These are phyloP conservation scores for Bufotes viridis DNA, from an alignment of 2,797 vertebrate species.

Conservation along the genomic window DNA sequence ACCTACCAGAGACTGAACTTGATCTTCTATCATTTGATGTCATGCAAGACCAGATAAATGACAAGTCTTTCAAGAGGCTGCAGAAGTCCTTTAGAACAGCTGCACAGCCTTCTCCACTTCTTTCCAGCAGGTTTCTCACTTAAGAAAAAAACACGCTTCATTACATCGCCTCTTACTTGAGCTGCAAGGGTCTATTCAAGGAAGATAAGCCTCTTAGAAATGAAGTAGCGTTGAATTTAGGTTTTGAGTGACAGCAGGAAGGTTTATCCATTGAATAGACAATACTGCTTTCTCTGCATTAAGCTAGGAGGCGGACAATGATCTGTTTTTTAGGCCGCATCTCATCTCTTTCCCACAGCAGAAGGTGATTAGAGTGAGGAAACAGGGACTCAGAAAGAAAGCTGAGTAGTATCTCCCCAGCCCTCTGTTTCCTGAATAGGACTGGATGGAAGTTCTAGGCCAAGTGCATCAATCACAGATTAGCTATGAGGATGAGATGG, in stretches of 20 bases:
- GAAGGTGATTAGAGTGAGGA: constrained; percentile 95
- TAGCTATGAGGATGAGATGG: constrained; percentile 82
- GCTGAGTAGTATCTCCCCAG: constrained; percentile 84
- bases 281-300: constrained; percentile 99
- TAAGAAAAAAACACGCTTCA: constrained; percentile 99
- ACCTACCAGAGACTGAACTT: constrained; percentile 82
- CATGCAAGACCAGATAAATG: constrained; percentile 95
- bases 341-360: constrained; percentile 99
- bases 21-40: constrained; percentile 87
- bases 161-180: constrained; percentile 99
- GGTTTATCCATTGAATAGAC: constrained; percentile 99
- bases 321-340: constrained; percentile 99
- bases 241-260: constrained; percentile 99
- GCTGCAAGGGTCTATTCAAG: constrained; percentile 99
- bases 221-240: constrained; percentile 99
- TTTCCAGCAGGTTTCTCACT: constrained; percentile 96
- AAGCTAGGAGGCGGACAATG: constrained; percentile 99
- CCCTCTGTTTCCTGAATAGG: constrained; percentile 87
- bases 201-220: constrained; percentile 99
- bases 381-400: constrained; percentile 85
- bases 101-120: constrained; percentile 91
- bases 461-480: constrained; percentile 88
- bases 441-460: constrained; percentile 78
- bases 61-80: constrained; percentile 87
- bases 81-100: constrained; percentile 88